Conservation (phyloP, 2,888 invertebrate species). For the Trichopoda pennipes region DNA sequence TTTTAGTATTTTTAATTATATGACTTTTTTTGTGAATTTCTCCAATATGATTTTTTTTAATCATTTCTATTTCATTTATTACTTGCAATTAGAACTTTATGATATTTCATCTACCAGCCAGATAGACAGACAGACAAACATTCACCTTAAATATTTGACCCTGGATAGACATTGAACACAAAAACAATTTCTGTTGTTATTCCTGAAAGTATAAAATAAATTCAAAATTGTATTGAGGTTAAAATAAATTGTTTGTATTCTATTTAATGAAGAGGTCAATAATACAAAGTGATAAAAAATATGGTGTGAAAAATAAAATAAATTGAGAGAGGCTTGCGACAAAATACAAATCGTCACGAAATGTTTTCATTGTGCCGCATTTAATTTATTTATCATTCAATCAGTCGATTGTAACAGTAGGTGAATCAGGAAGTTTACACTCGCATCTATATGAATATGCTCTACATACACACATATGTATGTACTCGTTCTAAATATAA, state of each 20-base stretch:
- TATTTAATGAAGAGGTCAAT: slow-evolving; percentile 60
- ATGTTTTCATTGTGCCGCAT: slow-evolving; percentile 18
- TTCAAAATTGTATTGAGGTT: slow-evolving; percentile 48
- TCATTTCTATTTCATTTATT: slow-evolving; percentile 2
- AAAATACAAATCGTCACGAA: slow-evolving; percentile 6
- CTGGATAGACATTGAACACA: slow-evolving; percentile 60
- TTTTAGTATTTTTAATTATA: neutral
- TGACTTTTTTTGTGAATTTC: neutral
- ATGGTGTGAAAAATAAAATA: too few species aligned
- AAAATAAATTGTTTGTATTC: slow-evolving; percentile 26
- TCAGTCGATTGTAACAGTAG: slow-evolving; percentile 4
- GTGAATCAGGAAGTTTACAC: slow-evolving; percentile 8
- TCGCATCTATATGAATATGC: neutral
- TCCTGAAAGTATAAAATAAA: slow-evolving; percentile 34
- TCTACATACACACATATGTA: neutral
- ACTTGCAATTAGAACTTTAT: neutral
- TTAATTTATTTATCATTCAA: neutral
- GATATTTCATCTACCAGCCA: neutral
- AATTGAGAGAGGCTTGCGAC: too few species aligned
- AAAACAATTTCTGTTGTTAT: slow-evolving; percentile 52
- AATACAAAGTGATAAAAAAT: slow-evolving; percentile 39
- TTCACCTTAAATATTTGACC: slow-evolving; percentile 41
- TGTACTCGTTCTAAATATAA: neutral
- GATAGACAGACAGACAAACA: slow-evolving; percentile 5
- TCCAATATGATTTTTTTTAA: too few species aligned